Percentiles rank a stretch among this genome's conserved stretches.
Conservation (phyloP, 2,113 vertebrate genomes). For the Laterallus jamaicensis region DNA sequence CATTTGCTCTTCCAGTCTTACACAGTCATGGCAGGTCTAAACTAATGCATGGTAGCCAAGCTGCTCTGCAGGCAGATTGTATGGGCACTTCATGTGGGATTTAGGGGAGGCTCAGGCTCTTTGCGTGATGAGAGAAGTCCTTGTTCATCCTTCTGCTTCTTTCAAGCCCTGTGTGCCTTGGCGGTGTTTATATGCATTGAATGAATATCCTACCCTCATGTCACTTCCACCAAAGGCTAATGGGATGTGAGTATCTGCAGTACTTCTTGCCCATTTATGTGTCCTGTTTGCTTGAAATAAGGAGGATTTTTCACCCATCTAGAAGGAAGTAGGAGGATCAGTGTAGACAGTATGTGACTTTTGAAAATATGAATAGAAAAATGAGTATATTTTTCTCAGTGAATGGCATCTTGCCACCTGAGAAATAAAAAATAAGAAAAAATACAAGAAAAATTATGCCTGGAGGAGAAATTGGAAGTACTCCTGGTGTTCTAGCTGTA, state of each 20-base stretch:
- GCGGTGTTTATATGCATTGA: not conserved
- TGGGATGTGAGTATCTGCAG: not conserved
- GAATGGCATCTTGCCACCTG: not conserved
- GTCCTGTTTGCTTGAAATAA: not conserved
- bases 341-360: not conserved
- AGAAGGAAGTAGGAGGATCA: not conserved
- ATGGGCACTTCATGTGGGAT: not conserved
- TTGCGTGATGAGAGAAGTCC: not conserved
- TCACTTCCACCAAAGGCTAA: not conserved
- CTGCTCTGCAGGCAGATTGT: not conserved
- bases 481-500: not conserved
- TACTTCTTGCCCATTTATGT: not conserved
- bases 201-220: not conserved
- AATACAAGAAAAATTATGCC: not conserved
- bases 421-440: not conserved
- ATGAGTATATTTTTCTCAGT: not conserved
- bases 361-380: not conserved
- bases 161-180: not conserved
- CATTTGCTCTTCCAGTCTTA: not conserved
- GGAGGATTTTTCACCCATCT: not conserved
- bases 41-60: accelerated
- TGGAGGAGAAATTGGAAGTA: not conserved
- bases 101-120: accelerated
- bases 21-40: not conserved
- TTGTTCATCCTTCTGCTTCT: not conserved